phyloP scores from a whole-genome alignment of 2,888 invertebrate species.

The Aleiodes testaceus region DNA sequence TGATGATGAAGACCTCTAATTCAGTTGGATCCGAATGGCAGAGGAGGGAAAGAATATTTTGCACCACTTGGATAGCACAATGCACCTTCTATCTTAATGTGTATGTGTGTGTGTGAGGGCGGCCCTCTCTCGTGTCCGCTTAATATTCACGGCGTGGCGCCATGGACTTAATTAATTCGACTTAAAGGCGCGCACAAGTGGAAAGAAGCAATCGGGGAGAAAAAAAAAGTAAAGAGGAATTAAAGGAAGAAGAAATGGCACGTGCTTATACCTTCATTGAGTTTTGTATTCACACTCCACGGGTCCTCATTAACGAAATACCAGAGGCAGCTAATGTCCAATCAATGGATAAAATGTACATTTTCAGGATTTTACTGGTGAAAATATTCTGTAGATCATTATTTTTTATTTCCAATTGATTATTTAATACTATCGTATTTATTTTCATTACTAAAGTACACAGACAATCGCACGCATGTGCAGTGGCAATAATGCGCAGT shows the following conservation, averaged over 20 bases:
- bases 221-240: neutral
- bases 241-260: neutral
- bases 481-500: too few species aligned
- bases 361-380: too few species aligned
- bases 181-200: conserved; percentile 48
- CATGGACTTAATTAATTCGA: conserved; percentile 61
- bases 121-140: conserved; percentile 52
- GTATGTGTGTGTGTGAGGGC: conserved; percentile 2
- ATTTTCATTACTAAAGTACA: too few species aligned
- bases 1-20: conserved; percentile 31
- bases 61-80: conserved; percentile 1
- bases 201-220: neutral
- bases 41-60: conserved; percentile 5
- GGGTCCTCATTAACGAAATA: conserved; percentile 6
- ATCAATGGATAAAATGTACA: neutral
- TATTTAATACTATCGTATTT: too few species aligned
- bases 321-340: conserved; percentile 1
- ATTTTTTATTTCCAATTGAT: too few species aligned
- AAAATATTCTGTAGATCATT: too few species aligned
- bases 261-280: conserved; percentile 15
- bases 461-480: too few species aligned
- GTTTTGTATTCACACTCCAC: conserved; percentile 4
- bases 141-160: conserved; percentile 58
- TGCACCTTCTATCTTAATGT: neutral
- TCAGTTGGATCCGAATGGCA: conserved; percentile 7